phyloP scores from a whole-genome alignment of 2,797 vertebrate genomes.

The Centroberyx gerrardi region DNA sequence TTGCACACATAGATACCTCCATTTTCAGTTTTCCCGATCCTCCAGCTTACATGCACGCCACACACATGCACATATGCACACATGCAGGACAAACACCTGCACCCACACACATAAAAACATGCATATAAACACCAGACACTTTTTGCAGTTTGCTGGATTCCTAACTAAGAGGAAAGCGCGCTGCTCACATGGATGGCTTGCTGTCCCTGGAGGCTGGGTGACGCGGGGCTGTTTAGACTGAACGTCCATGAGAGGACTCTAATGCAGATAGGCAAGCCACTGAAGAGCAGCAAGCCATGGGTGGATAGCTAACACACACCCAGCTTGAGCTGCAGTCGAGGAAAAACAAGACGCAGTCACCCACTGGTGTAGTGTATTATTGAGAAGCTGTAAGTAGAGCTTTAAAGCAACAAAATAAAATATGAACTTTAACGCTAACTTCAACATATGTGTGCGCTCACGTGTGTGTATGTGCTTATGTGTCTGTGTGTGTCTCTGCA shows the following conservation, averaged over 20 bases:
- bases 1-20: background rate
- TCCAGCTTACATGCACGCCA: background rate
- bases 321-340: conserved; percentile 47
- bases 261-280: conserved; percentile 67
- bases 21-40: too few relatives aligned
- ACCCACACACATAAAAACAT: background rate
- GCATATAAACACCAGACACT: conserved; percentile 16
- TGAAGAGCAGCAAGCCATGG: conserved; percentile 58
- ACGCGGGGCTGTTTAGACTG: conserved; percentile 66
- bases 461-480: background rate
- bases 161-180: conserved; percentile 68
- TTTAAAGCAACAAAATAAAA: too few relatives aligned
- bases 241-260: conserved; percentile 59
- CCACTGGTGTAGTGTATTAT: conserved; percentile 15
- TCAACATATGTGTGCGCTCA: background rate
- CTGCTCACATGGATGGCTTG: conserved; percentile 67
- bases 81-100: rapidly evolving
- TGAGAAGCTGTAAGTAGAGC: too few relatives aligned
- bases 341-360: conserved; percentile 38
- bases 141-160: conserved; percentile 45
- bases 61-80: background rate
- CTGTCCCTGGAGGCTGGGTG: conserved; percentile 66
- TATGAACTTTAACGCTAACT: background rate
- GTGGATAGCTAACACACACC: conserved; percentile 34
- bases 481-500: background rate